These are phyloP conservation scores for Stegastes partitus DNA, from an alignment of 2,113 vertebrate species.

Conservation along the genomic window DNA sequence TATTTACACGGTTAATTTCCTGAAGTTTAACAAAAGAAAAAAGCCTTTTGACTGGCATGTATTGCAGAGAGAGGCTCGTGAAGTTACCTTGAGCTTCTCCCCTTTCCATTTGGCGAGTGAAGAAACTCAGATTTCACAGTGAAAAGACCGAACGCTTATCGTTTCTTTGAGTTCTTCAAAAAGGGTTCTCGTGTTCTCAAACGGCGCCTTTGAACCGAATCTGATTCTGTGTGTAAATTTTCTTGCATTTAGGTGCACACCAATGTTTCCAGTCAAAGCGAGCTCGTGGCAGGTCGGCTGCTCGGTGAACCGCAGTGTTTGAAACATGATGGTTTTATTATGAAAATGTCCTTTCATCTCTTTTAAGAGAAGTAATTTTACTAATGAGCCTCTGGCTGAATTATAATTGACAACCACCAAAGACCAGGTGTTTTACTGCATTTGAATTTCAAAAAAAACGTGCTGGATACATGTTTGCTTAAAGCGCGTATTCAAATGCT, in stretches of 20 bases:
- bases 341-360: slow-evolving; percentile 70
- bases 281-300: background rate
- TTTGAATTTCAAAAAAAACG: slow-evolving; percentile 58
- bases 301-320: slow-evolving; percentile 11
- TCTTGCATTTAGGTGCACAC: background rate
- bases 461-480: slow-evolving; percentile 46
- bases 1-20: no score
- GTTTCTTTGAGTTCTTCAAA: background rate
- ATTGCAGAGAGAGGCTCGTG: background rate
- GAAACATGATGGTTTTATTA: slow-evolving; percentile 53
- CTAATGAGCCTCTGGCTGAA: slow-evolving; percentile 68
- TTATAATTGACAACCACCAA: slow-evolving; percentile 65
- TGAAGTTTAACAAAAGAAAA: background rate
- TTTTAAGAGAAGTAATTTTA: slow-evolving; percentile 57
- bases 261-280: background rate
- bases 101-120: background rate
- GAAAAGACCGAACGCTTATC: background rate
- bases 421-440: slow-evolving; percentile 71
- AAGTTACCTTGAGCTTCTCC: background rate
- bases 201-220: slow-evolving; percentile 11
- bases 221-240: slow-evolving; percentile 14
- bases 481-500: slow-evolving; percentile 61
- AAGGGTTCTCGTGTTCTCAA: background rate
- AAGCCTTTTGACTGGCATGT: background rate
- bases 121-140: background rate